phyloP scores from a whole-genome alignment of 2,797 vertebrate genomes.

The Chrysocyon brachyurus region DNA sequence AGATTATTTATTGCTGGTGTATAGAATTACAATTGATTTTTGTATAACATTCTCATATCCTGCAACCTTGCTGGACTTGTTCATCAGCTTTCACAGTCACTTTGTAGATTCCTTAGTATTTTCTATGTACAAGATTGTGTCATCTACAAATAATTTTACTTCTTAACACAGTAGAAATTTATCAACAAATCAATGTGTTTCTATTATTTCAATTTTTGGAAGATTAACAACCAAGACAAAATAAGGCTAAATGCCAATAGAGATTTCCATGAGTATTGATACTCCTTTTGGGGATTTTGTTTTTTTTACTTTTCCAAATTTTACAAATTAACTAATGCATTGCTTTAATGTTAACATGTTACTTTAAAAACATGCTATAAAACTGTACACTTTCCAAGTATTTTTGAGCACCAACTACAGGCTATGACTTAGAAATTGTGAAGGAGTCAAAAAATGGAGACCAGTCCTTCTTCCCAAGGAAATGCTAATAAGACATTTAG shows the following conservation, averaged over 20 bases:
- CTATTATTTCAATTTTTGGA: constrained; percentile 9
- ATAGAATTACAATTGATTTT: constrained; percentile 1
- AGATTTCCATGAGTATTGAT: neutral
- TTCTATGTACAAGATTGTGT: neutral
- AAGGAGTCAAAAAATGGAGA: neutral
- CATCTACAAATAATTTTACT: neutral
- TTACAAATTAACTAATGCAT: neutral
- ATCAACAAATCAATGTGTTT: neutral
- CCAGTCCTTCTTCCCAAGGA: neutral
- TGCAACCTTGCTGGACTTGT: neutral
- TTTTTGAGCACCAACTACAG: neutral
- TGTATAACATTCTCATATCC: neutral
- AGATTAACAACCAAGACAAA: neutral
- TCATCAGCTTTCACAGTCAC: neutral
- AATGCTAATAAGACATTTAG: neutral
- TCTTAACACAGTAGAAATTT: neutral
- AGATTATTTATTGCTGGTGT: neutral
- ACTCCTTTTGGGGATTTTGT: neutral
- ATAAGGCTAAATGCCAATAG: neutral
- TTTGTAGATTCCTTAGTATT: neutral
- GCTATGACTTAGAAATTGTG: neutral
- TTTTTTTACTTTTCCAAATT: neutral
- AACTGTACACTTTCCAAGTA: neutral
- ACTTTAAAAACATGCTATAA: neutral
- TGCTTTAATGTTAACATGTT: neutral